Base-by-base conservation (phyloP, 2,113 vertebrate species). In the Hystrix cristata region DNA sequence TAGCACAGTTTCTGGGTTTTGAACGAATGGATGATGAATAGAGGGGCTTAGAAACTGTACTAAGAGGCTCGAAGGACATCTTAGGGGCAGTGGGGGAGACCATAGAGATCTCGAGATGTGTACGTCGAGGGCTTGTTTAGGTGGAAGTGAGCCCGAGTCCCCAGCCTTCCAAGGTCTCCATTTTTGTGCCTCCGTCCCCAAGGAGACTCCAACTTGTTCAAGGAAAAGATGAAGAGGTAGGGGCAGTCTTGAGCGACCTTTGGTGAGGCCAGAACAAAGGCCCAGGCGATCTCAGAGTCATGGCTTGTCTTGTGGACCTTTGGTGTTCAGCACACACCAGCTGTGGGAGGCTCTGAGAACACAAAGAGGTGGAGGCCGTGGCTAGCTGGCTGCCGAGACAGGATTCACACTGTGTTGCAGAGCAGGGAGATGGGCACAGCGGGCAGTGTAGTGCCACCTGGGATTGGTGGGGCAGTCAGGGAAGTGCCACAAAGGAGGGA, bases 311-410 rank as follows among this genome's bases (percentile, higher is more conserved):
- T 0, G 12, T 23, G 0, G 0, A 43, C 51, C 11, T 16, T n/a
- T 60, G 62, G 1, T 0, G 43, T 18, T 27, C 25, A 9, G 51
- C 0, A 31, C 93, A 21, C 46, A 38, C 25, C 18, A 46, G 11
- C 27, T 10, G 2, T 0, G 18, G 64, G 31, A 1, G 74, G 79
- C 25, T 19, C 25, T 4, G 31, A 27, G 48, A 59, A 23, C 29
- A 53, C 60, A 55, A 34, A 95, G 81, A 29, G 59, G 25, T 0
- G 0, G 4, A 82, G 64, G 25, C 48, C 46, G 4, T 1, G 9
- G 21, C 18, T 29, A 80, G 94, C 84, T 69, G 95, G 82, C 71
- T 7, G 86, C 34, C 19, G 85, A 90, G 94, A 87, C 1, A 84
- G 84, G 76, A 92, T 74, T 83, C 94, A 15, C 12, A 1, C 34